Percentiles rank a stretch among this genome's conserved stretches.
These are phyloP conservation scores for Manacus vitellinus DNA, from an alignment of 2,113 vertebrate genomes.

Conservation along the genomic window DNA sequence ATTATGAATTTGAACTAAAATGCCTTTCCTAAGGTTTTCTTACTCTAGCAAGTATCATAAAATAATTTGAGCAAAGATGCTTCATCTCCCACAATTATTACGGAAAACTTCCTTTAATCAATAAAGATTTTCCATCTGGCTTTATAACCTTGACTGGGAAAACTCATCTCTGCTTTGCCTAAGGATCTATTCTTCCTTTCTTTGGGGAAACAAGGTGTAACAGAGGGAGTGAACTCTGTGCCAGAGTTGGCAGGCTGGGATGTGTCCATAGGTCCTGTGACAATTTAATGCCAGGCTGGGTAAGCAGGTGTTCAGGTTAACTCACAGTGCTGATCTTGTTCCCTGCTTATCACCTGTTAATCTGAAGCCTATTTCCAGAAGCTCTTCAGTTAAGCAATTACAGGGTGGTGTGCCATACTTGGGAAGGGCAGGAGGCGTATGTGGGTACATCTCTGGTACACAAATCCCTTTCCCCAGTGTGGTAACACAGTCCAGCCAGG, in stretches of 20 bases:
- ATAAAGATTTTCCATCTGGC: neutral
- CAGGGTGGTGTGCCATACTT: neutral
- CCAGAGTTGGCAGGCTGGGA: neutral
- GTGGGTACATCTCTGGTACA: neutral
- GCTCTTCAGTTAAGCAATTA: neutral
- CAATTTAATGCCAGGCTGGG: neutral
- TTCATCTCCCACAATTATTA: neutral
- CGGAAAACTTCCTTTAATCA: neutral
- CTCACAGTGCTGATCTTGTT: neutral
- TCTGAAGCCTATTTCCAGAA: neutral
- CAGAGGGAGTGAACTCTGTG: neutral
- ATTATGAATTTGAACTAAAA: neutral
- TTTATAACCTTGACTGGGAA: neutral
- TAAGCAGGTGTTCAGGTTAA: neutral
- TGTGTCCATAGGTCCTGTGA: neutral
- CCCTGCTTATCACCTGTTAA: neutral
- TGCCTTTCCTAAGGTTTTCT: neutral
- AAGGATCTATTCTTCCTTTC: neutral
- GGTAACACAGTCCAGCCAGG: neutral
- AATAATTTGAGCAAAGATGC: neutral
- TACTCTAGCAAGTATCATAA: neutral
- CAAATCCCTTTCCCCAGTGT: neutral
- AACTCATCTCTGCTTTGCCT: neutral
- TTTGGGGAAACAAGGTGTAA: neutral
- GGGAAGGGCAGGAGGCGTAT: neutral